These are phyloP conservation scores for Ephestia elutella DNA, from an alignment of 1,140 invertebrate species.

Conservation along the genomic window DNA sequence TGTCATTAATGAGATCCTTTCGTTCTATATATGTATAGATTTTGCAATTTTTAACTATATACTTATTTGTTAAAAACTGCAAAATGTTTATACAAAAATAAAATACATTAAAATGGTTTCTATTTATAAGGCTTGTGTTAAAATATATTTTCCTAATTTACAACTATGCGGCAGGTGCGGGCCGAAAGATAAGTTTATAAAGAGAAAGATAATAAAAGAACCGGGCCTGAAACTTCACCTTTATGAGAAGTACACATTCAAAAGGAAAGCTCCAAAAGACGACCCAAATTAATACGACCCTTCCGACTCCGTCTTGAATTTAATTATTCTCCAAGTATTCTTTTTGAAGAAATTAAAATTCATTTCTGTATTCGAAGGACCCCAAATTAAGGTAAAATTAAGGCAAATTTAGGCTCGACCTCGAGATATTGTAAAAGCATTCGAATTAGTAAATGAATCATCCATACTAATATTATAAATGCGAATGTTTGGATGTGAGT, in stretches of 20 bases:
- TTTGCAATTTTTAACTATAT: too few species aligned
- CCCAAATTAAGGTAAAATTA: not conserved
- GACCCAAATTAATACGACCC: constrained; percentile 13
- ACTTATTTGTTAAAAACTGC: too few species aligned
- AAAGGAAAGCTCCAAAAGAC: constrained; percentile 6
- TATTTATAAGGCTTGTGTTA: too few species aligned
- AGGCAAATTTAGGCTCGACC: not conserved
- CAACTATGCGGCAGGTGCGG: not conserved
- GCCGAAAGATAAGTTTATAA: not conserved
- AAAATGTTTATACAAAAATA: too few species aligned
- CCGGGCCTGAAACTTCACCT: not conserved
- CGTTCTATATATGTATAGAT: too few species aligned
- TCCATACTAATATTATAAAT: too few species aligned
- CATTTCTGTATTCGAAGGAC: not conserved
- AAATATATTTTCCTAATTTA: not conserved
- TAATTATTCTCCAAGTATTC: constrained; percentile 14
- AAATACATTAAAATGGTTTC: too few species aligned
- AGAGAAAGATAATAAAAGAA: constrained; percentile 9
- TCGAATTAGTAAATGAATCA: too few species aligned
- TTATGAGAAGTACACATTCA: constrained; percentile 4
- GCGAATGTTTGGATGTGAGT: too few species aligned
- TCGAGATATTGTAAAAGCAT: not conserved
- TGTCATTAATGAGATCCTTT: too few species aligned
- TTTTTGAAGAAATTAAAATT: constrained; percentile 15
- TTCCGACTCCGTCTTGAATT: constrained; percentile 10